phyloP scores from a whole-genome alignment of 1,140 invertebrate genomes.

The Drosophila parvula region DNA sequence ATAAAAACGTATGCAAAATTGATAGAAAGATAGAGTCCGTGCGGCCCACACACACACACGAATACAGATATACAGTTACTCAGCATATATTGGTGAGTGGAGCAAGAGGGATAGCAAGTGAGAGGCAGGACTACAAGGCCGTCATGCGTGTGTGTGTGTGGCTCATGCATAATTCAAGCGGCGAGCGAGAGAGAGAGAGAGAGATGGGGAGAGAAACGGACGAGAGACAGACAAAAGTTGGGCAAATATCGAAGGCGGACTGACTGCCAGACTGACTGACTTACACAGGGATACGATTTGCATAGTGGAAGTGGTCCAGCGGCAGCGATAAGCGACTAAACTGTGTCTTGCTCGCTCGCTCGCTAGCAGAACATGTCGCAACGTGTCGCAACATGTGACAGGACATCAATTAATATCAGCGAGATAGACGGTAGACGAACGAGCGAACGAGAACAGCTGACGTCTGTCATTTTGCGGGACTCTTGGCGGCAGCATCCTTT shows the following conservation, averaged over 20 bases:
- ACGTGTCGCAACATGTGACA: conserved; percentile 27
- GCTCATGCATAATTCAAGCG: conserved; percentile 75
- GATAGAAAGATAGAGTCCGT: conserved; percentile 75
- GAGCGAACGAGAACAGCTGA: conserved; percentile 36
- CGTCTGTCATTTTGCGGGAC: conserved; percentile 38
- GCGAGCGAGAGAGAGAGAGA: not conserved
- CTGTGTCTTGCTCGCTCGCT: not conserved
- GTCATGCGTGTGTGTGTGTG: conserved; percentile 57
- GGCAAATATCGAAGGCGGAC: conserved; percentile 62
- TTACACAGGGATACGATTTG: conserved; percentile 49
- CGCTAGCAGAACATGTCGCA: conserved; percentile 2
- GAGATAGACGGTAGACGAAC: not conserved
- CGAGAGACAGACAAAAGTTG: conserved; percentile 58
- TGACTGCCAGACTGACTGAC: conserved; percentile 26
- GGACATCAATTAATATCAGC: conserved; percentile 60
- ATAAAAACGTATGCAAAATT: conserved; percentile 76
- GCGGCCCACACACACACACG: conserved; percentile 9
- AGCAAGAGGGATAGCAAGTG: conserved; percentile 7
- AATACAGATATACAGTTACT: conserved; percentile 22
- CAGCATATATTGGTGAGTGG: not conserved
- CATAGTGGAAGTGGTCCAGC: conserved; percentile 35
- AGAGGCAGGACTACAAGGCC: conserved; percentile 48
- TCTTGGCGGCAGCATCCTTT: conserved; percentile 33
- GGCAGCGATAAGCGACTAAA: conserved; percentile 55
- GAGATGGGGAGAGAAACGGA: not conserved